Base-by-base conservation (phyloP, 1,140 invertebrate species). In the Marisa cornuarietis region DNA sequence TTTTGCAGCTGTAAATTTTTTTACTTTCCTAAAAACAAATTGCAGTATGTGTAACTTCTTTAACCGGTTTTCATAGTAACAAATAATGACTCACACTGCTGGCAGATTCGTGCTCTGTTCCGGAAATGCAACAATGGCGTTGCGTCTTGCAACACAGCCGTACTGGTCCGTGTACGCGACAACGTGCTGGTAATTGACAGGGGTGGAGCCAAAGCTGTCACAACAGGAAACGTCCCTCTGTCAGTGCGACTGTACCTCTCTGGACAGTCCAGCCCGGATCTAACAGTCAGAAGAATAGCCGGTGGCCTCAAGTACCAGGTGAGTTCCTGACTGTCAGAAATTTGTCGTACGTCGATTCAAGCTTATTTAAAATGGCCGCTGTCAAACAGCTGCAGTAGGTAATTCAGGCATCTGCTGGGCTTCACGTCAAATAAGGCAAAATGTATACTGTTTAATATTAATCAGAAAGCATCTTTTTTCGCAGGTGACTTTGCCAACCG, bases 171-270 rank as follows among this genome's bases (percentile, higher is more conserved):
- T 26, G 83, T 83, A 11, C 82, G 76, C 49, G 85, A 87, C 79
- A 85, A 86, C 71, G 87, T 88, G 61, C 77, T 88, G 52, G 78
- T 88, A 13, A 85, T 89, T 76, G 88, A 89, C 74, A 80, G 83
- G 49, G 86, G 88, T 71, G 78, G 82, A 51, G 73, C 80, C 14
- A 77, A 74, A 22, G 10, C 16, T 51, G 58, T 74, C 1, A 51
- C 42, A 31, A 20, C 42, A 26, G 14, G 24, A 11, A 71, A 69
- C n/a, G 68, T 73, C 61, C 79, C 81, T 52, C 58, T 85, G 7
- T 80, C 76, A 14, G 81, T 87, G 9, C 83, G 86, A 13, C 83
- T 90, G 51, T 89, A 84, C 72, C 83, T 85, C 62, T 88, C 85
- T 80, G 88, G 86, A 0, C 78, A 87, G 26, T 78, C 88, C 10